Percentiles rank a stretch among this genome's conserved stretches.
Evolutionary conservation across 1,140 invertebrate species (phyloP).

Genomic region (Drosophila murphyi): DNA sequence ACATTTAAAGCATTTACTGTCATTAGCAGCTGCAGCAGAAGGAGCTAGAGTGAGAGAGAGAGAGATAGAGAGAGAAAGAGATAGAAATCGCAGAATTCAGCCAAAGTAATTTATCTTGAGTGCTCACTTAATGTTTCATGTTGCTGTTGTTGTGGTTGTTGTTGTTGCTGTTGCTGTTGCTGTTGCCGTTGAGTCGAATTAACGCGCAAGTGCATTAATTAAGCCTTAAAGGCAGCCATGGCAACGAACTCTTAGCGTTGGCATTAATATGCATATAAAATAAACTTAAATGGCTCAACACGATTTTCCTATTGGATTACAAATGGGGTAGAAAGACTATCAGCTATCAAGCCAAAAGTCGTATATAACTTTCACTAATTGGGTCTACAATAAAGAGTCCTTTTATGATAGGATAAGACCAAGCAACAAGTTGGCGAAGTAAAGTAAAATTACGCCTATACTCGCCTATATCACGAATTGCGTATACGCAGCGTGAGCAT

Average conservation of each 20-base stretch:
- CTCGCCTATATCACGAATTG: background rate
- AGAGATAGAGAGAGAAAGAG: background rate
- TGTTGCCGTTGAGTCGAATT: conserved; percentile 50
- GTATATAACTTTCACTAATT: conserved; percentile 38
- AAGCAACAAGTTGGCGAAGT: conserved; percentile 12
- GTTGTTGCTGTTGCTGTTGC: background rate
- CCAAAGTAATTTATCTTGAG: conserved; percentile 79
- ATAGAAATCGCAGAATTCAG: conserved; percentile 15
- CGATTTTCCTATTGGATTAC: conserved; percentile 23
- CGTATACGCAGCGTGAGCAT: conserved; percentile 22
- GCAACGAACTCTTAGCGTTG: conserved; percentile 35
- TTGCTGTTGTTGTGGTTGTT: conserved; percentile 1
- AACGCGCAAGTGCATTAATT: conserved; percentile 80
- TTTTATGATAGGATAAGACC: conserved; percentile 26
- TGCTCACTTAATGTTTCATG: conserved; percentile 66
- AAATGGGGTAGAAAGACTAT: background rate
- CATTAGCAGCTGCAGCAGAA: conserved; percentile 38
- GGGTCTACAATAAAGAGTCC: conserved; percentile 26
- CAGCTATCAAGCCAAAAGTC: no score
- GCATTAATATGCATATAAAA: conserved; percentile 9
- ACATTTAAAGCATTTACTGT: conserved; percentile 48
- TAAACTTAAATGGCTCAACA: conserved; percentile 5
- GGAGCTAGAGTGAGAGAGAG: background rate
- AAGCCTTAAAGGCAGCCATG: conserved; percentile 64
- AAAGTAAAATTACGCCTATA: no score